Conservation (phyloP, 2,888 invertebrate species). For the Phania funesta region DNA sequence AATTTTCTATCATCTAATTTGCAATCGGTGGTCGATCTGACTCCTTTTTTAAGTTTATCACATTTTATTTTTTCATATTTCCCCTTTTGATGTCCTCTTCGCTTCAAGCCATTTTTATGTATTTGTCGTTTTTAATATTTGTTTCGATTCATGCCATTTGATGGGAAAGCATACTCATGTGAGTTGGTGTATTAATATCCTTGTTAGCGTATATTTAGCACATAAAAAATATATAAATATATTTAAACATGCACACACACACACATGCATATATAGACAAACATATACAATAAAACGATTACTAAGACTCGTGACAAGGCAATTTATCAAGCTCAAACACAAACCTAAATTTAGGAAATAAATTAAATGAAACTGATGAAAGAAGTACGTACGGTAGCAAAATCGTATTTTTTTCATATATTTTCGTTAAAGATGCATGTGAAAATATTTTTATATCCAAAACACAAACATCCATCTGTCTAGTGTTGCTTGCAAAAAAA, state of each 20-base stretch:
- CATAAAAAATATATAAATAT: neutral
- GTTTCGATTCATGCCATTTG: neutral
- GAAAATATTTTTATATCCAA: conserved; percentile 11
- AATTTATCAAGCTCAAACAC: conserved; percentile 76
- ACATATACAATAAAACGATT: conserved; percentile 63
- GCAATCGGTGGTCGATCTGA: too few species aligned
- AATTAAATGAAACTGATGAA: conserved; percentile 44
- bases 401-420: neutral
- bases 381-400: neutral
- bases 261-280: neutral
- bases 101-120: conserved; percentile 23
- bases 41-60: too few species aligned
- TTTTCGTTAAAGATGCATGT: neutral
- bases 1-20: too few species aligned
- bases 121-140: conserved; percentile 5
- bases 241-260: neutral
- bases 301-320: conserved; percentile 75
- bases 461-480: conserved; percentile 26
- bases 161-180: neutral
- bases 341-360: conserved; percentile 60
- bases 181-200: neutral
- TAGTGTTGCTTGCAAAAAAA: conserved; percentile 1
- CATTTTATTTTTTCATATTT: neutral
- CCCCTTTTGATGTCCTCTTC: neutral
- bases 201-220: conserved; percentile 2